A percentile compares a stretch with the other conserved stretches of the same genome.
phyloP scores from a whole-genome alignment of 2,888 invertebrate genomes.

The Phyllotreta cruciferae region DNA sequence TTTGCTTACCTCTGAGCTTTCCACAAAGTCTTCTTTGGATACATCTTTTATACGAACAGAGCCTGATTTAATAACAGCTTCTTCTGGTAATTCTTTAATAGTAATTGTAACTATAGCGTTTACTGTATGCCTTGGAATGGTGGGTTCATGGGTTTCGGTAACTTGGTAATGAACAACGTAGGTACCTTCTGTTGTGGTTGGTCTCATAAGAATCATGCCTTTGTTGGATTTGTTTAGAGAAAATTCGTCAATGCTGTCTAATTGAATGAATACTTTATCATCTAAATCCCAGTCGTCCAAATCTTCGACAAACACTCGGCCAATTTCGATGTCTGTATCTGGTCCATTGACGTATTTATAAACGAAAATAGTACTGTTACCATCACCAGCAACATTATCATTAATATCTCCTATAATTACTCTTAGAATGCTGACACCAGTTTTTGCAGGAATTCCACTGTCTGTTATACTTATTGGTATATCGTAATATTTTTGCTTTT shows the following conservation, averaged over 20 bases:
- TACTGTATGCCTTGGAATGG: conserved; percentile 72
- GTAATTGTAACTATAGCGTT: conserved; percentile 86
- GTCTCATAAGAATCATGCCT: conserved; percentile 88
- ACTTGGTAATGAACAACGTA: conserved; percentile 79
- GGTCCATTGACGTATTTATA: conserved; percentile 89
- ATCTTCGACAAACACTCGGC: conserved; percentile 92
- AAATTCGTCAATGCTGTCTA: conserved; percentile 70
- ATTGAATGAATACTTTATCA: conserved; percentile 81
- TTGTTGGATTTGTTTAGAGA: conserved; percentile 71
- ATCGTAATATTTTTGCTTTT: conserved; percentile 83
- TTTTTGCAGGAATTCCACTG: conserved; percentile 74
- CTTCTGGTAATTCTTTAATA: conserved; percentile 87
- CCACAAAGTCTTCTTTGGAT: conserved; percentile 86
- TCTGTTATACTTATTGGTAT: conserved; percentile 92
- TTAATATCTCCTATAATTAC: conserved; percentile 95
- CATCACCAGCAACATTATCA: conserved; percentile 89
- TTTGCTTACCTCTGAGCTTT: conserved; percentile 59
- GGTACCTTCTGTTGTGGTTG: conserved; percentile 76
- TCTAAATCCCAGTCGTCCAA: conserved; percentile 96
- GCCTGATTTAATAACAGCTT: conserved; percentile 91
- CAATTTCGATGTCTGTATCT: conserved; percentile 82
- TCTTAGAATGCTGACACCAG: conserved; percentile 82
- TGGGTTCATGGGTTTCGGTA: conserved; percentile 69
- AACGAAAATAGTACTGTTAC: conserved; percentile 89
- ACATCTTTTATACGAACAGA: conserved; percentile 85